Percentiles rank a stretch among this genome's conserved stretches.
These are phyloP conservation scores for Plumapathes pennacea DNA, from an alignment of 92 coral and sea anemone genomes.

Conservation along the genomic window DNA sequence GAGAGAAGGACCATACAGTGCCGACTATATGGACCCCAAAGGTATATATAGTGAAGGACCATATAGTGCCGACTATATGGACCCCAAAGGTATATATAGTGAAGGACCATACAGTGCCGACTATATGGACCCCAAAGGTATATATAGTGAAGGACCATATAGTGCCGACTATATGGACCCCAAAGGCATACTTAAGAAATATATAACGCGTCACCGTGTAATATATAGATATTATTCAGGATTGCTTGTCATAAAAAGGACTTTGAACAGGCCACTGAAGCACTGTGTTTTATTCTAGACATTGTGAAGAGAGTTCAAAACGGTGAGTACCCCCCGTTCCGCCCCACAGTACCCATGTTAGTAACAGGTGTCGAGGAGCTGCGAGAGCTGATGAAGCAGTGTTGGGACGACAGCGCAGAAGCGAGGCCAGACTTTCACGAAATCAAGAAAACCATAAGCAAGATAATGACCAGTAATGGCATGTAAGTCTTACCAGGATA, in stretches of 20 bases:
- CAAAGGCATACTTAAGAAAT: too few relatives aligned
- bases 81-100: conserved; percentile 85
- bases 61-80: conserved; percentile 86
- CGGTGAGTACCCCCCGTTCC: conserved; percentile 88
- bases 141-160: conserved; percentile 82
- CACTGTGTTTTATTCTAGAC: conserved; percentile 64
- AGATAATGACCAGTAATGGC: conserved; percentile 82
- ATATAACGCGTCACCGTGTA: too few relatives aligned
- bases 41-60: conserved; percentile 86
- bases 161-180: conserved; percentile 85
- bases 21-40: conserved; percentile 77
- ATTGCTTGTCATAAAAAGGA: too few relatives aligned
- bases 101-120: conserved; percentile 95
- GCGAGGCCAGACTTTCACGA: conserved; percentile 86
- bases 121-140: conserved; percentile 82
- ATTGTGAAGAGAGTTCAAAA: conserved; percentile 80
- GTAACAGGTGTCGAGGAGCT: conserved; percentile 89
- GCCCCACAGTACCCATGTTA: conserved; percentile 87
- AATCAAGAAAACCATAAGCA: conserved; percentile 84
- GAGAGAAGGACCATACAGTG: conserved; percentile 92
- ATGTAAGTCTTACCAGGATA: conserved; percentile 81
- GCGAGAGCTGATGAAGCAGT: conserved; percentile 91
- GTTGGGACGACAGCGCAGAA: conserved; percentile 92
- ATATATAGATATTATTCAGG: background rate
- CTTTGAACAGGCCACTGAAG: too few relatives aligned